Evolutionary conservation across 2,113 vertebrate genomes (phyloP).

Genomic region (Corydoras maculifer): DNA sequence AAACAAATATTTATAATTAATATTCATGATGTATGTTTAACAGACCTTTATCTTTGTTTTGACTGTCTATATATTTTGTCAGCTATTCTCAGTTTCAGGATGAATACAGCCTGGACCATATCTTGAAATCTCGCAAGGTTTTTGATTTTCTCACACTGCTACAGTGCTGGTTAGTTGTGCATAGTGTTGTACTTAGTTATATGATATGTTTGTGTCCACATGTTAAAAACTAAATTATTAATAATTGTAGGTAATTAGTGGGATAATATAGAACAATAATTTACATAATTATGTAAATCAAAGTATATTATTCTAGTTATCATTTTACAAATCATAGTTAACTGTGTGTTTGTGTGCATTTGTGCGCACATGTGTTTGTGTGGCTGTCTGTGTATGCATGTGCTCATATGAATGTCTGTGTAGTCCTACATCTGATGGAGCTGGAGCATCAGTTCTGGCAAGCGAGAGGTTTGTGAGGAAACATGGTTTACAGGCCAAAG

Average conservation of each 20-base stretch:
- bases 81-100: conserved; percentile 91
- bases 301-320: too few species aligned
- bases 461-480: conserved; percentile 78
- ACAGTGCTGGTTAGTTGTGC: conserved; percentile 86
- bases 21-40: not conserved
- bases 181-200: not conserved
- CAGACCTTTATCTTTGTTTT: not conserved
- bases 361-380: too few species aligned
- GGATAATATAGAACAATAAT: too few species aligned
- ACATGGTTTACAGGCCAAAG: conserved; percentile 70
- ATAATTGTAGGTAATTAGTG: too few species aligned
- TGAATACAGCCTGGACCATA: conserved; percentile 84
- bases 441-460: conserved; percentile 83
- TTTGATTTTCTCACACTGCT: conserved; percentile 86
- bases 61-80: not conserved
- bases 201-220: too few species aligned
- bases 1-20: not conserved
- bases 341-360: too few species aligned
- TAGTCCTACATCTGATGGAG: conserved; percentile 90
- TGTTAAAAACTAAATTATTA: too few species aligned
- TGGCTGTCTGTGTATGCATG: not conserved
- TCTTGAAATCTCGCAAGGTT: conserved; percentile 75
- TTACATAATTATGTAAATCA: too few species aligned
- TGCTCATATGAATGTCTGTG: not conserved
- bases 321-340: too few species aligned